These are phyloP conservation scores for Pipra filicauda DNA, from an alignment of 2,113 vertebrate genomes.

Conservation along the genomic window DNA sequence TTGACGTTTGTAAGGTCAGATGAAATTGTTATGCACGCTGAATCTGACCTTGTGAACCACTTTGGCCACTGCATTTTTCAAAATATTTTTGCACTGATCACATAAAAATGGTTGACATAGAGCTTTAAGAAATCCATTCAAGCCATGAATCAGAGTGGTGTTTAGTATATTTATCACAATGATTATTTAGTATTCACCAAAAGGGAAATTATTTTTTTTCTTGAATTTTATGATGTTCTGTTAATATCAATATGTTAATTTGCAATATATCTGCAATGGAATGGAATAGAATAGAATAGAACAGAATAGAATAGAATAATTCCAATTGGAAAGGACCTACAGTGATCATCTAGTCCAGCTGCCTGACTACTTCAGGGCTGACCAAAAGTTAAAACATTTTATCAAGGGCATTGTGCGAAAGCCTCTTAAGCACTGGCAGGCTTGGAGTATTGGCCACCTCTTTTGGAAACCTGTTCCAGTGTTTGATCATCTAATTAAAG, in stretches of 20 bases:
- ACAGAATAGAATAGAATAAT: neutral
- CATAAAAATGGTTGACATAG: neutral
- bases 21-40: neutral
- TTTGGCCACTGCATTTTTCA: neutral
- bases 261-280: neutral
- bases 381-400: neutral
- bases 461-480: neutral
- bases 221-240: neutral
- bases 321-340: neutral
- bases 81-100: neutral
- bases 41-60: neutral
- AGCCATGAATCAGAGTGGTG: neutral
- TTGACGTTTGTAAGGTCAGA: neutral
- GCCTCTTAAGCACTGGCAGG: neutral
- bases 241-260: neutral
- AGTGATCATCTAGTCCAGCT: neutral
- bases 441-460: accelerated
- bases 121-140: neutral
- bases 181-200: neutral
- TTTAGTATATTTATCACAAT: neutral
- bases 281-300: neutral
- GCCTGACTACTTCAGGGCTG: neutral
- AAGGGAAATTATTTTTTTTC: neutral
- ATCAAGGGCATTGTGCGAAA: neutral
- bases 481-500: neutral